phyloP scores from a whole-genome alignment of 1,140 invertebrate species.

The Trichonephila clavipes region DNA sequence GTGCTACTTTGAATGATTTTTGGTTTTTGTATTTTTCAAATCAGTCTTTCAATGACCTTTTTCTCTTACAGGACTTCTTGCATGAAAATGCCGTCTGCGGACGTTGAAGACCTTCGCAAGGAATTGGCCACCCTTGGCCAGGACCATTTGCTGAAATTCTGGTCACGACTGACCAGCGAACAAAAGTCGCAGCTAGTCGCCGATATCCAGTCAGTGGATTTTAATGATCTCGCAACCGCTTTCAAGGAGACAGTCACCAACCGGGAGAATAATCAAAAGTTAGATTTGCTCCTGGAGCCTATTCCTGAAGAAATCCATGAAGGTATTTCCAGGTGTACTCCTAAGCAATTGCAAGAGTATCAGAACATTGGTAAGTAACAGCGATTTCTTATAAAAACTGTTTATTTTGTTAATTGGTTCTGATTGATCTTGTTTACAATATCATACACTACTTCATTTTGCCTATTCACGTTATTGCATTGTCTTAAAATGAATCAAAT shows the following conservation, averaged over 20 bases:
- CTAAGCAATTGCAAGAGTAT: constrained; percentile 86
- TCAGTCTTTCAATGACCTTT: neutral
- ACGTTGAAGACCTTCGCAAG: constrained; percentile 58
- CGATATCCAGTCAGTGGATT: constrained; percentile 76
- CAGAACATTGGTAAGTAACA: constrained; percentile 83
- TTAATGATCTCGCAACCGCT: constrained; percentile 56
- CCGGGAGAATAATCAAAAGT: constrained; percentile 82
- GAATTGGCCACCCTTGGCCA: constrained; percentile 84
- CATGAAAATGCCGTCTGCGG: constrained; percentile 71
- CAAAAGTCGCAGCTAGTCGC: constrained; percentile 70
- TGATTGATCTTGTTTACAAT: too few relatives aligned
- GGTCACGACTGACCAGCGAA: constrained; percentile 86
- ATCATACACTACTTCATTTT: too few relatives aligned
- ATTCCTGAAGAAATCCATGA: constrained; percentile 89
- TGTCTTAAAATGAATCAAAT: too few relatives aligned
- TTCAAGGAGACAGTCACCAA: constrained; percentile 55
- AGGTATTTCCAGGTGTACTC: constrained; percentile 83
- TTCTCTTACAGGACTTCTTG: constrained; percentile 62
- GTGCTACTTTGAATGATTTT: too few relatives aligned
- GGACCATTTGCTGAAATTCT: constrained; percentile 92
- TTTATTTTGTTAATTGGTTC: too few relatives aligned
- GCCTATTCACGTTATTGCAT: too few relatives aligned
- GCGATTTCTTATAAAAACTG: too few relatives aligned
- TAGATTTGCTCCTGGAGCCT: constrained; percentile 91
- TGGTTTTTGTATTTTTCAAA: too few relatives aligned